These are phyloP conservation scores for Carabus problematicus DNA, from an alignment of 2,888 invertebrate species.

Conservation along the genomic window DNA sequence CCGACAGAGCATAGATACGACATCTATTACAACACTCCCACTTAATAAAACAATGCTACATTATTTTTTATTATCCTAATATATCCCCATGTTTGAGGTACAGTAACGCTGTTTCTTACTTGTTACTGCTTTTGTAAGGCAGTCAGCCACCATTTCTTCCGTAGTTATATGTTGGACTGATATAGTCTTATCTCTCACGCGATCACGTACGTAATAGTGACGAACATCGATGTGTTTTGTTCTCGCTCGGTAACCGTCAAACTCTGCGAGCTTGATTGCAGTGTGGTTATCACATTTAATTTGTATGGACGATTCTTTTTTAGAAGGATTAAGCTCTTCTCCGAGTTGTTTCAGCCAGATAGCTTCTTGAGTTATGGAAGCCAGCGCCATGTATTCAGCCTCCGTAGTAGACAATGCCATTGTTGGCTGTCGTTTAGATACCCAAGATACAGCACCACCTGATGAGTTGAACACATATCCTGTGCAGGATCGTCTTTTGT, in stretches of 20 bases:
- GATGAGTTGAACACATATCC: slow-evolving; percentile 17
- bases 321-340: slow-evolving; percentile 25
- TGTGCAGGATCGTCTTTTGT: slow-evolving; percentile 16
- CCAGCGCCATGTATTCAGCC: slow-evolving; percentile 50
- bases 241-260: slow-evolving; percentile 41
- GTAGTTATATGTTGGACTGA: slow-evolving; percentile 38
- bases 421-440: slow-evolving; percentile 44
- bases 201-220: slow-evolving; percentile 46
- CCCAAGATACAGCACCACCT: slow-evolving; percentile 40
- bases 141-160: slow-evolving; percentile 45
- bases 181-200: slow-evolving; percentile 40
- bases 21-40: slow-evolving; percentile 33
- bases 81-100: slow-evolving; percentile 32
- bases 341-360: slow-evolving; percentile 45
- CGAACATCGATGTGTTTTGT: slow-evolving; percentile 47
- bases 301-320: slow-evolving; percentile 8
- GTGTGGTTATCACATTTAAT: slow-evolving; percentile 45
- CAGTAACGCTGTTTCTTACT: slow-evolving; percentile 55
- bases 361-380: slow-evolving; percentile 48
- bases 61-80: slow-evolving; percentile 11
- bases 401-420: slow-evolving; percentile 51
- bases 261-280: slow-evolving; percentile 44
- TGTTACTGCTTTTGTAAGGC: slow-evolving; percentile 54
- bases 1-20: not conserved
- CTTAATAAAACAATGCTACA: slow-evolving; percentile 25